A percentile compares a stretch with the other conserved stretches of the same genome.
Conservation (phyloP, 2,113 vertebrate genomes). For the Melanerpes aurifrons region DNA sequence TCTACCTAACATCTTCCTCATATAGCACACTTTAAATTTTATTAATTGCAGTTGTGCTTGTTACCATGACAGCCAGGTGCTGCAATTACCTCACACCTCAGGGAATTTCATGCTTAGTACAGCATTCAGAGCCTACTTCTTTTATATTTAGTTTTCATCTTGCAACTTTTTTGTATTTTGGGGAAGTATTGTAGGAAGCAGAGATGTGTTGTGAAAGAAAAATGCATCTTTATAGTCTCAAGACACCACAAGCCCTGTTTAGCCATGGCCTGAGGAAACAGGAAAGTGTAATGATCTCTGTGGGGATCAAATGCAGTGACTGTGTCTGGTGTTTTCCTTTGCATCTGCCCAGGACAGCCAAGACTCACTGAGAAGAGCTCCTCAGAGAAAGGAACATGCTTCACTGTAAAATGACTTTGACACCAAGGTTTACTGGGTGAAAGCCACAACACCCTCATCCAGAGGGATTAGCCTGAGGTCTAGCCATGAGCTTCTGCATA, state of each 20-base stretch:
- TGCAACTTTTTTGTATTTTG: neutral
- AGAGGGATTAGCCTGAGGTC: conserved; percentile 28
- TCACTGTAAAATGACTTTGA: conserved; percentile 19
- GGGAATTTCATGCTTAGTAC: conserved; percentile 4
- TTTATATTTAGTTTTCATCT: conserved; percentile 21
- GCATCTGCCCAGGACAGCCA: neutral
- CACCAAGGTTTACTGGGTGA: neutral
- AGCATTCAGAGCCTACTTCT: neutral
- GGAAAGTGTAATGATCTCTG: conserved; percentile 1
- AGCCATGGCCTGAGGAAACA: neutral
- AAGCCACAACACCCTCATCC: neutral
- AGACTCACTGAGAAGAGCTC: neutral
- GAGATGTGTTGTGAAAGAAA: neutral
- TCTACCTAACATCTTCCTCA: neutral
- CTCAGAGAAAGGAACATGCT: neutral
- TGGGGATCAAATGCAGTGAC: neutral
- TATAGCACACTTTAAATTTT: neutral
- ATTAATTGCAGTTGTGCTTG: conserved; percentile 7
- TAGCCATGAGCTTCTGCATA: neutral
- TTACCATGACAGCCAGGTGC: conserved; percentile 49
- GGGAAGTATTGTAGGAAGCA: neutral
- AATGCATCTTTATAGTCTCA: neutral
- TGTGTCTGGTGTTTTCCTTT: neutral
- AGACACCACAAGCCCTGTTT: neutral
- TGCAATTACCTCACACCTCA: neutral